Evolutionary conservation across 2,113 vertebrate genomes (phyloP).

Genomic region (Tiliqua scincoides): DNA sequence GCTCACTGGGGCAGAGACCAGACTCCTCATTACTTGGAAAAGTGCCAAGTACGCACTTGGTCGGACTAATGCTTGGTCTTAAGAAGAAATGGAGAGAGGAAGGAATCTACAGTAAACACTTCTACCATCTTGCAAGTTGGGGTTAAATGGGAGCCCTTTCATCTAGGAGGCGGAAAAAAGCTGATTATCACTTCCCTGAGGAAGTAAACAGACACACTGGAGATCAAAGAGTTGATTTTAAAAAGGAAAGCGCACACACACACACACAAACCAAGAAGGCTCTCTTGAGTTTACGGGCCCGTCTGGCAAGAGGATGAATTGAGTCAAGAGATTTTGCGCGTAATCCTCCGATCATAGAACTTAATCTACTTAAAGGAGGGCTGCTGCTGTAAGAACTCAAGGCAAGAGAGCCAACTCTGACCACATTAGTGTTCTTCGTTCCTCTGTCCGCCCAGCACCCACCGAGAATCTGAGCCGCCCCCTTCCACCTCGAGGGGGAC

Average conservation of each 20-base stretch:
- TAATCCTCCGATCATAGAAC: not conserved
- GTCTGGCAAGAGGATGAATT: not conserved
- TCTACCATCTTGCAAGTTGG: not conserved
- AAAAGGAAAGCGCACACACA: too few species aligned
- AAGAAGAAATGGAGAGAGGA: not conserved
- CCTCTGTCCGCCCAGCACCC: too few species aligned
- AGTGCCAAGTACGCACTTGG: too few species aligned
- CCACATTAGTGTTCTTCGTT: not conserved
- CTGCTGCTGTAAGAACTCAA: not conserved
- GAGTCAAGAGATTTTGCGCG: not conserved
- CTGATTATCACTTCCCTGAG: not conserved
- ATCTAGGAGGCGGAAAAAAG: not conserved
- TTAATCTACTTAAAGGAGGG: not conserved
- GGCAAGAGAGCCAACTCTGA: not conserved
- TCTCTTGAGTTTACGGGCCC: not conserved
- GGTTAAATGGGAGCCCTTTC: not conserved
- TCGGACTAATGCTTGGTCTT: too few species aligned
- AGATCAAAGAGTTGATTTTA: not conserved
- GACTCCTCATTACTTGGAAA: too few species aligned
- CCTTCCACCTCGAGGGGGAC: not conserved
- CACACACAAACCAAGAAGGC: too few species aligned
- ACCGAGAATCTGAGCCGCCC: accelerated
- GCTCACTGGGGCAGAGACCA: too few species aligned
- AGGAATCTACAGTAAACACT: not conserved
- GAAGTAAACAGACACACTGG: not conserved